phyloP scores from a whole-genome alignment of 1,140 invertebrate genomes.

The Caenorhabditis latens region DNA sequence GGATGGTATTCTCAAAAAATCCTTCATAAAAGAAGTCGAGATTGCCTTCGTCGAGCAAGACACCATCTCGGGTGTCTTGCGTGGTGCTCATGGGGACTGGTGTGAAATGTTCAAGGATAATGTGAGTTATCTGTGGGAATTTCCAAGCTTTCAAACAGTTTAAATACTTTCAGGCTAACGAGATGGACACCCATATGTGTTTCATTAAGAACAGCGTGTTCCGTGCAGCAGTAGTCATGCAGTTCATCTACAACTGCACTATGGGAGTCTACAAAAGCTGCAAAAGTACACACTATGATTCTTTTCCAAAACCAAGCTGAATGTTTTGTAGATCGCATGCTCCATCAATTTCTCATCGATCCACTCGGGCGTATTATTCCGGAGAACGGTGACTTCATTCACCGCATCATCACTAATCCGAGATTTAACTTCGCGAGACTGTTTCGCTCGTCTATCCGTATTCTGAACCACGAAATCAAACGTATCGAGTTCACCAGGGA shows the following conservation, averaged over 20 bases:
- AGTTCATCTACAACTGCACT: slow-evolving; percentile 6
- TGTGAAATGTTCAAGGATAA: slow-evolving; percentile 23
- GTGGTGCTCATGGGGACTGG: not conserved
- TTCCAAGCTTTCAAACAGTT: not conserved
- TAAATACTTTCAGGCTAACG: not conserved
- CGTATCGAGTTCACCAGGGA: not conserved
- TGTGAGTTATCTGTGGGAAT: not conserved
- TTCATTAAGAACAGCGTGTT: slow-evolving; percentile 4
- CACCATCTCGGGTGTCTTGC: not conserved
- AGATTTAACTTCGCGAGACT: slow-evolving; percentile 11
- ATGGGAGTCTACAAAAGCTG: not conserved
- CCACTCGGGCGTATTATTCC: not conserved
- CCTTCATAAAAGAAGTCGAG: not conserved
- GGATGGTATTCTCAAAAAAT: not conserved
- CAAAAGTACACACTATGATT: not conserved
- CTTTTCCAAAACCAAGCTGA: too few relatives aligned
- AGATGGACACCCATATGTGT: slow-evolving; percentile 19
- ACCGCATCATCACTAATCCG: slow-evolving; percentile 1
- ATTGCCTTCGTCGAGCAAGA: not conserved
- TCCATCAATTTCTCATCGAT: not conserved
- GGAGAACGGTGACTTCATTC: not conserved
- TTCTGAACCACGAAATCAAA: slow-evolving; percentile 17
- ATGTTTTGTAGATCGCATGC: not conserved
- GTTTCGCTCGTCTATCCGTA: not conserved
- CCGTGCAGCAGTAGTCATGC: not conserved